phyloP scores from a whole-genome alignment of 1,140 invertebrate genomes.

The Stegodyphus mimosarum region DNA sequence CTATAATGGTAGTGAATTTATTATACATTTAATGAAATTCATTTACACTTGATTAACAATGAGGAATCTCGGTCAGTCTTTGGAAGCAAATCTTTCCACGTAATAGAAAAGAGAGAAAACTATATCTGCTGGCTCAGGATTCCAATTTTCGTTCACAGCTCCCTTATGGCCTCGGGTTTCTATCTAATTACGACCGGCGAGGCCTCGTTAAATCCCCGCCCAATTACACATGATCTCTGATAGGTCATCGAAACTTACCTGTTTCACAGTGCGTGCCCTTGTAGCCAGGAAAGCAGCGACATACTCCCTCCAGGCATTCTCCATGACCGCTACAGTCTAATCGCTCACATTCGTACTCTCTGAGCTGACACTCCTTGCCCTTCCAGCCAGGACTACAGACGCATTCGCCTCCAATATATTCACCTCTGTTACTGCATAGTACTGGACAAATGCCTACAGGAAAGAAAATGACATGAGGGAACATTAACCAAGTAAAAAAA shows the following conservation, averaged over 20 bases:
- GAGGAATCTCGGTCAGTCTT: too few species aligned
- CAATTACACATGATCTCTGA: not conserved
- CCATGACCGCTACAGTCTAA: conserved; percentile 92
- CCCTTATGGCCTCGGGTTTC: too few species aligned
- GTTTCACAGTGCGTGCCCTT: conserved; percentile 83
- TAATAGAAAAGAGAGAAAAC: too few species aligned
- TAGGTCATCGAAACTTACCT: conserved; percentile 10
- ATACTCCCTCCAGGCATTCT: conserved; percentile 86
- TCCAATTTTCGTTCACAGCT: too few species aligned
- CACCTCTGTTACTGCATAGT: conserved; percentile 94
- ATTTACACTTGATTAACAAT: too few species aligned
- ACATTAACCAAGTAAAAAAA: too few species aligned
- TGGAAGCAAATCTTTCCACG: too few species aligned
- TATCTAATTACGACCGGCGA: not conserved
- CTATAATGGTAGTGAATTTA: too few species aligned
- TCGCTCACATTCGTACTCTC: conserved; percentile 88
- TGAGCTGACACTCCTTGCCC: conserved; percentile 95
- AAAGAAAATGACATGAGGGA: conserved; percentile 63
- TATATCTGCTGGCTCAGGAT: too few species aligned
- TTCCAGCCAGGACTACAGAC: conserved; percentile 97
- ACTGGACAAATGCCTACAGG: conserved; percentile 90
- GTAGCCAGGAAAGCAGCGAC: conserved; percentile 89
- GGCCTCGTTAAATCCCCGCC: not conserved
- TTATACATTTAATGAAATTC: too few species aligned
- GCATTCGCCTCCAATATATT: conserved; percentile 93